A percentile compares a stretch with the other conserved stretches of the same genome.
Conservation (phyloP, 1,140 invertebrate genomes). For the Tyrophagus putrescentiae region DNA sequence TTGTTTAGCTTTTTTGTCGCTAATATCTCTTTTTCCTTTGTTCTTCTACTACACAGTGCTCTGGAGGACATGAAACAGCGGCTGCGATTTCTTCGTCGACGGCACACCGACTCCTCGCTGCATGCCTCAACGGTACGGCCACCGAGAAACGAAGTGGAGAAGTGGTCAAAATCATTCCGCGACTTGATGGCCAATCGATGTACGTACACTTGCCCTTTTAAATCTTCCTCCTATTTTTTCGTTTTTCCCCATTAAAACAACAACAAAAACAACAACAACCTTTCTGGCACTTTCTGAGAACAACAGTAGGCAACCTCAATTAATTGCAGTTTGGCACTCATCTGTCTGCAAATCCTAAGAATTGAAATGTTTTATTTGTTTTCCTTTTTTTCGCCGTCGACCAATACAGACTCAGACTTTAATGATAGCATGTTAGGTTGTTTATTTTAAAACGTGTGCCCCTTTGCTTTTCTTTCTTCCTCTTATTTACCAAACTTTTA, state of each 20-base stretch:
- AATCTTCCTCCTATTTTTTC: not conserved
- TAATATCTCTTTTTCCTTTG: too few species aligned
- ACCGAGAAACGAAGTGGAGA: conserved; percentile 35
- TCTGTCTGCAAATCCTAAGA: not conserved
- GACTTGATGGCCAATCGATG: conserved; percentile 40
- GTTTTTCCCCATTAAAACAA: not conserved
- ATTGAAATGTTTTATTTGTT: conserved; percentile 8
- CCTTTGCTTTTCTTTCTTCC: conserved; percentile 17
- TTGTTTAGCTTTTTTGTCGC: too few species aligned
- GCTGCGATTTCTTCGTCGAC: conserved; percentile 35
- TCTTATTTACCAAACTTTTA: not conserved
- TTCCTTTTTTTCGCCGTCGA: not conserved
- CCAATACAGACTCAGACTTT: too few species aligned
- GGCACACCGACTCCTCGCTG: conserved; percentile 36
- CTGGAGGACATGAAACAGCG: conserved; percentile 36
- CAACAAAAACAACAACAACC: too few species aligned
- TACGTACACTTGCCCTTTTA: conserved; percentile 33
- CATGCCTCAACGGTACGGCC: conserved; percentile 32
- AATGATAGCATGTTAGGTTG: too few species aligned
- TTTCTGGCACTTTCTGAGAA: too few species aligned
- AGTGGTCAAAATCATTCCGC: conserved; percentile 40
- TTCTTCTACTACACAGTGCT: conserved; percentile 32
- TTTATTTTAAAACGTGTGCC: too few species aligned
- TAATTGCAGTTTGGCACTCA: not conserved
- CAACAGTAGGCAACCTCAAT: not conserved